These are phyloP conservation scores for Carposina sasakii DNA, from an alignment of 1,140 invertebrate genomes.

Conservation along the genomic window DNA sequence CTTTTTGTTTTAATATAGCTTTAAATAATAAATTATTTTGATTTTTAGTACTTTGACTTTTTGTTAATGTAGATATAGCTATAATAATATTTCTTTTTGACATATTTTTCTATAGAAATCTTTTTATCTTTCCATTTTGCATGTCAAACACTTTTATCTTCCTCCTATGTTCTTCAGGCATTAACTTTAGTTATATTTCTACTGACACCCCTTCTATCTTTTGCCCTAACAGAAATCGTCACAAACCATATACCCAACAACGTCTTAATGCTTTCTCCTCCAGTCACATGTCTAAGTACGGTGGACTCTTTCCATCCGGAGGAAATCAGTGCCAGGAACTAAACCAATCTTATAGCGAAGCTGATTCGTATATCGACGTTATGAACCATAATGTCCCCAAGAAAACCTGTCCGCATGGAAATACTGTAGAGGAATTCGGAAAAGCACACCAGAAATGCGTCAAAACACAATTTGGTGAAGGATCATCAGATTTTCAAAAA, in stretches of 20 bases:
- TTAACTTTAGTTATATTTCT: too few relatives aligned
- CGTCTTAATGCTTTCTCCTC: conserved; percentile 69
- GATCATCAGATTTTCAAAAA: conserved; percentile 45
- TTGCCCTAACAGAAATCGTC: conserved; percentile 68
- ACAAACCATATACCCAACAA: conserved; percentile 71
- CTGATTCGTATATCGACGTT: conserved; percentile 66
- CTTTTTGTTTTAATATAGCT: not conserved
- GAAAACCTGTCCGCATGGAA: conserved; percentile 64
- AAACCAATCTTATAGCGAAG: conserved; percentile 65
- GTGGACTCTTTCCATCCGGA: conserved; percentile 65
- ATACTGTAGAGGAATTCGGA: conserved; percentile 66
- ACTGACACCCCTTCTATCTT: conserved; percentile 40
- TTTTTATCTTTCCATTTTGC: too few relatives aligned
- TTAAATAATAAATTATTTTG: too few relatives aligned
- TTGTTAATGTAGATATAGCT: too few relatives aligned
- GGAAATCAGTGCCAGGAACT: conserved; percentile 64
- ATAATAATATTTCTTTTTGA: too few relatives aligned
- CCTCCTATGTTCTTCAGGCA: too few relatives aligned
- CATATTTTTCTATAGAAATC: too few relatives aligned
- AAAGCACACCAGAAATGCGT: conserved; percentile 70
- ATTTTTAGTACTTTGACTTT: too few relatives aligned
- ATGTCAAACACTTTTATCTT: conserved; percentile 8
- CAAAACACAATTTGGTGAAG: conserved; percentile 55
- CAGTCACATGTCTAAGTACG: conserved; percentile 68
- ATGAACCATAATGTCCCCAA: conserved; percentile 55